Percentiles rank a stretch among this genome's conserved stretches.
Evolutionary conservation across 1,140 invertebrate genomes (phyloP).

Genomic region (Saccostrea glomerata): DNA sequence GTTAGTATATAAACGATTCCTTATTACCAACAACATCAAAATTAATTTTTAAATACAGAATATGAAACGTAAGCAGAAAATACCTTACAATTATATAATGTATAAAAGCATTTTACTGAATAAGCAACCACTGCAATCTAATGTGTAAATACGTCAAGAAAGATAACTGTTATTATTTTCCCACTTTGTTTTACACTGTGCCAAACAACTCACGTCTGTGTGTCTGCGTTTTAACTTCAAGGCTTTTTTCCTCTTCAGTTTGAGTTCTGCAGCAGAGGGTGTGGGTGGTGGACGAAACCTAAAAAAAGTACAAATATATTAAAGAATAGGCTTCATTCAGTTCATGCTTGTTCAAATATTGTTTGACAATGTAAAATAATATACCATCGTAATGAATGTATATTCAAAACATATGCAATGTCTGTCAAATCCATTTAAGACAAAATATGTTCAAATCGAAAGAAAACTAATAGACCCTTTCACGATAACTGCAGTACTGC

Average conservation of each 20-base stretch:
- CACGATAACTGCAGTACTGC: no score
- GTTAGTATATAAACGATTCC: slow-evolving; percentile 19
- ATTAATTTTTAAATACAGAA: neutral
- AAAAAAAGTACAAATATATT: slow-evolving; percentile 16
- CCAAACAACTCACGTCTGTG: slow-evolving; percentile 61
- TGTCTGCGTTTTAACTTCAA: slow-evolving; percentile 61
- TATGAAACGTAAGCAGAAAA: neutral
- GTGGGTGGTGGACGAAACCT: slow-evolving; percentile 57
- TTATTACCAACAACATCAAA: neutral
- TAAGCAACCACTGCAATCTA: neutral
- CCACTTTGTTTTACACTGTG: neutral
- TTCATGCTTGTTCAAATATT: no score
- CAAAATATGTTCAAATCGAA: no score
- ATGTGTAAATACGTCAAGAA: neutral
- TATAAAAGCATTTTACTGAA: neutral
- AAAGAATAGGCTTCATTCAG: no score
- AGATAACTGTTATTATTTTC: neutral
- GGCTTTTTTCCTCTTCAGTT: slow-evolving; percentile 66
- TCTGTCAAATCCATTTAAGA: no score
- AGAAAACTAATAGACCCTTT: no score
- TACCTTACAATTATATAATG: neutral
- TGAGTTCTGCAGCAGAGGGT: slow-evolving; percentile 56
- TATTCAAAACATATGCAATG: no score
- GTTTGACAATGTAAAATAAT: no score
- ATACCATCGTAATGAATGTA: no score